These are phyloP conservation scores for Actinopyga echinites DNA, from an alignment of 53 echinoderm and acorn worm species.

Conservation along the genomic window DNA sequence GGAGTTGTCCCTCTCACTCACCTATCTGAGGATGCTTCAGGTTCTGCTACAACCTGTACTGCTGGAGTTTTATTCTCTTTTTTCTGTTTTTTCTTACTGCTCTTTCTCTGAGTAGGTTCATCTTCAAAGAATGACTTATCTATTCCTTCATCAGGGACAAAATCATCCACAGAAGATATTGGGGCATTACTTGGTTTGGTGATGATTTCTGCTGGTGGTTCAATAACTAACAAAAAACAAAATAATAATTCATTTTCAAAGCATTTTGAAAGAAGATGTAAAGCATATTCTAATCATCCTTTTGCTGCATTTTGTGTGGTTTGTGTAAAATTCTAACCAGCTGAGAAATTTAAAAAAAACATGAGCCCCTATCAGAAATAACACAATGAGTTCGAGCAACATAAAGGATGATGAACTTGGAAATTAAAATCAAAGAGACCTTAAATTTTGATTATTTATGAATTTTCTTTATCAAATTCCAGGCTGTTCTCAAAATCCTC, in stretches of 20 bases:
- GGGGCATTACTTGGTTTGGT: conserved; percentile 35
- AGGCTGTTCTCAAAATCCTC: too few relatives aligned
- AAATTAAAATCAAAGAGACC: too few relatives aligned
- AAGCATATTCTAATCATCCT: too few relatives aligned
- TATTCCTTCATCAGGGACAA: conserved; percentile 79
- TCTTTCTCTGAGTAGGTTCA: not conserved
- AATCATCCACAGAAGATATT: conserved; percentile 80
- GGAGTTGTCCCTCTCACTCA: not conserved
- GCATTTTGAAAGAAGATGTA: too few relatives aligned
- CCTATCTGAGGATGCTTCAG: conserved; percentile 53
- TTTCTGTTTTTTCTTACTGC: conserved; percentile 47
- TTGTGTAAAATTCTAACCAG: too few relatives aligned
- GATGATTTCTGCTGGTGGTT: conserved; percentile 69
- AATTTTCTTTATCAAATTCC: too few relatives aligned
- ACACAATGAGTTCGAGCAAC: too few relatives aligned
- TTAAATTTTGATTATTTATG: too few relatives aligned
- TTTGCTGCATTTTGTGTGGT: too few relatives aligned
- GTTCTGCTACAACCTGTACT: not conserved
- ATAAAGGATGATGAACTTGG: too few relatives aligned
- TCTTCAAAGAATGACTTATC: conserved; percentile 85
- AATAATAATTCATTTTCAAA: not conserved
- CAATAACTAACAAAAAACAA: conserved; percentile 50
- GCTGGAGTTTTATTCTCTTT: conserved; percentile 25
- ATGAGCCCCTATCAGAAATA: too few relatives aligned
- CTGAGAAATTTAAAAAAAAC: too few relatives aligned